Percentiles rank a stretch among this genome's conserved stretches.
These are phyloP conservation scores for Arremon brunneinucha DNA, from an alignment of 2,797 vertebrate genomes.

Conservation along the genomic window DNA sequence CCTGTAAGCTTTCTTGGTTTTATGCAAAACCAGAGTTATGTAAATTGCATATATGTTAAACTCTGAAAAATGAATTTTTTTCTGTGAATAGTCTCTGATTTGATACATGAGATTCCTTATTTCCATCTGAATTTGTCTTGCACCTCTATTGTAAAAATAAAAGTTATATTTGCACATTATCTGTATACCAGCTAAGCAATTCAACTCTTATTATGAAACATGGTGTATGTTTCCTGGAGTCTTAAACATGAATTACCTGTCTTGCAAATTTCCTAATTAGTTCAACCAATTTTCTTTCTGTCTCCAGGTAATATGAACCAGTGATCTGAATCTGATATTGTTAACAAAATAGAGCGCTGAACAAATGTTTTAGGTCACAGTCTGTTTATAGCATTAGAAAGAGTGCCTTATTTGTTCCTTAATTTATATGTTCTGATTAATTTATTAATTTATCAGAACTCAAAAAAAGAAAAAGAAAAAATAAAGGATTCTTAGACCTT, in stretches of 20 bases:
- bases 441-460: not conserved
- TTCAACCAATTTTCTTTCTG: constrained; percentile 69
- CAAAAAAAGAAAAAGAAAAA: too few relatives aligned
- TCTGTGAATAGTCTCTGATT: not conserved
- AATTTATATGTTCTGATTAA: constrained; percentile 28
- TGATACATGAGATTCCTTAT: not conserved
- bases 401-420: not conserved
- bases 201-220: constrained; percentile 5
- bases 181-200: not conserved
- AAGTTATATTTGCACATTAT: not conserved
- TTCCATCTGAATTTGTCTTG: not conserved
- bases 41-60: not conserved
- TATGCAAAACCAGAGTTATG: not conserved
- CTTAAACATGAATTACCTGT: constrained; percentile 65
- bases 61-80: not conserved
- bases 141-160: not conserved
- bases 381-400: constrained; percentile 36
- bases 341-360: constrained; percentile 56
- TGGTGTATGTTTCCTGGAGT: not conserved
- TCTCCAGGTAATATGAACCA: constrained; percentile 68
- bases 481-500: not conserved
- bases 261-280: constrained; percentile 69
- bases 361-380: constrained; percentile 66
- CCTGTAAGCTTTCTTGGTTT: not conserved
- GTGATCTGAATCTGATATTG: constrained; percentile 67